Percentiles rank a stretch among this genome's conserved stretches.
phyloP scores from a whole-genome alignment of 2,113 vertebrate species.

The Ciconia stormi region DNA sequence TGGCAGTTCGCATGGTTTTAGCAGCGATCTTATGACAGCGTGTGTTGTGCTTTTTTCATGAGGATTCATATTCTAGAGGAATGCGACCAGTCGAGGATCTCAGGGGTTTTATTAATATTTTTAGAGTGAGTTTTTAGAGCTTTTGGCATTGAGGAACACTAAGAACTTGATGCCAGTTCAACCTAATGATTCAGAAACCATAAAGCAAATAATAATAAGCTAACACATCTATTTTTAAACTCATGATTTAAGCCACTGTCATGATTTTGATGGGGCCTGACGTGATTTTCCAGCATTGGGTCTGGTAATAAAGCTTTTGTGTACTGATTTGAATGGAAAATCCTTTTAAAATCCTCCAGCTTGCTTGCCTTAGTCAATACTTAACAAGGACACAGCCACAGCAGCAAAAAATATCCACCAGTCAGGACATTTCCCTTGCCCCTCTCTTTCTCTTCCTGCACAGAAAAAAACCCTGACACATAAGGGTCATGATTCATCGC shows the following conservation, averaged over 20 bases:
- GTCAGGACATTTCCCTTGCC: background rate
- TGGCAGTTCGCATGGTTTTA: background rate
- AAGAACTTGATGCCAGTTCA: slow-evolving; percentile 15
- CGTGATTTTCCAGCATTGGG: background rate
- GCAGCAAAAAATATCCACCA: slow-evolving; percentile 10
- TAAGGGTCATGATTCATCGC: background rate
- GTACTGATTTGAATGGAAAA: slow-evolving; percentile 46
- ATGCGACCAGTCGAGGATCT: background rate
- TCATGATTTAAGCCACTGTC: slow-evolving; percentile 21
- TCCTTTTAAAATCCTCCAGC: slow-evolving; percentile 27
- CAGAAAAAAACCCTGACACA: background rate
- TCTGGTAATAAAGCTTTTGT: slow-evolving; percentile 34
- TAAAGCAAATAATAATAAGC: slow-evolving; percentile 39
- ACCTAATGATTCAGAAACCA: slow-evolving; percentile 35
- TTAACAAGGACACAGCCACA: background rate
- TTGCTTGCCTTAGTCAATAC: slow-evolving; percentile 15
- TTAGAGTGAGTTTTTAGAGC: slow-evolving; percentile 10
- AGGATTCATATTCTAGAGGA: background rate
- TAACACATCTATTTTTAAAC: slow-evolving; percentile 38
- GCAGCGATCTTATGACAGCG: background rate
- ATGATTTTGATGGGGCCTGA: slow-evolving; percentile 26
- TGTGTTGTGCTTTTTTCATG: background rate
- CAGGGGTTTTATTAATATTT: slow-evolving; percentile 3
- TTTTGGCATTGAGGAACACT: background rate
- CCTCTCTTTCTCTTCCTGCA: background rate